Evolutionary conservation across 2,797 vertebrate genomes (phyloP), one percentile per base, ranked within the genome.

Genomic region (Anguilla pacifica): DNA sequence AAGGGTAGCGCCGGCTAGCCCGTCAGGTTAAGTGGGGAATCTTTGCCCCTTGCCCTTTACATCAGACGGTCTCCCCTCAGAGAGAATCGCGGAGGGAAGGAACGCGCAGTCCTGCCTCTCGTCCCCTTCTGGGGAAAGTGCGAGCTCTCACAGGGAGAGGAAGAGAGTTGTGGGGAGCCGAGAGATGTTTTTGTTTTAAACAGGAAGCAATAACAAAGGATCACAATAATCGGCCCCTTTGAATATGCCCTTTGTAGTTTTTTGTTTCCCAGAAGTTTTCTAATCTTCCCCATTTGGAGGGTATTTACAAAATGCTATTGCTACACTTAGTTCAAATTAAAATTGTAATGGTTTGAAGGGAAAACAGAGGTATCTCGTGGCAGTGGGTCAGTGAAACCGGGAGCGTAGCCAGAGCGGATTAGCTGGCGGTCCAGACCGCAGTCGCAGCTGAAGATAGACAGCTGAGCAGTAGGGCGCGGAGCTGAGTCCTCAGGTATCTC

Each of bases 151-250:
- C 72, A 91, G 93, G 93, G 92, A 92, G 93, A 94, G 91, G 89
- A 85, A 0, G 83, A 85, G 81, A 88, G 51, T 53, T 64, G 61
- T 88, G 61, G 88, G 87, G 92, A 67, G 55, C 31, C 15, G 13
- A 35, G 35, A 89, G 90, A 87, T 77, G 39, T 91, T 92, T 85
- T 83, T 92, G 89, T 92, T 93, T 92, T 86, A 88, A 85, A 89
- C 90, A 95, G 94, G 94, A 96, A 95, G 93, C 92, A 93, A 94
- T 95, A 91, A 93, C 93, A 92, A 93, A 91, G 89, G 95, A 94
- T 96, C 94, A 95, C 92, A 95, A 90, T 91, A 89, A 95, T 96
- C 95, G 53, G 91, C 89, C 92, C 94, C 94, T 95, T 91, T 93
- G 86, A 94, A 93, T 83, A 89, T 83, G 19, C 84, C 57, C 86